phyloP scores from a whole-genome alignment of 2,113 vertebrate species.

The Hucho hucho region DNA sequence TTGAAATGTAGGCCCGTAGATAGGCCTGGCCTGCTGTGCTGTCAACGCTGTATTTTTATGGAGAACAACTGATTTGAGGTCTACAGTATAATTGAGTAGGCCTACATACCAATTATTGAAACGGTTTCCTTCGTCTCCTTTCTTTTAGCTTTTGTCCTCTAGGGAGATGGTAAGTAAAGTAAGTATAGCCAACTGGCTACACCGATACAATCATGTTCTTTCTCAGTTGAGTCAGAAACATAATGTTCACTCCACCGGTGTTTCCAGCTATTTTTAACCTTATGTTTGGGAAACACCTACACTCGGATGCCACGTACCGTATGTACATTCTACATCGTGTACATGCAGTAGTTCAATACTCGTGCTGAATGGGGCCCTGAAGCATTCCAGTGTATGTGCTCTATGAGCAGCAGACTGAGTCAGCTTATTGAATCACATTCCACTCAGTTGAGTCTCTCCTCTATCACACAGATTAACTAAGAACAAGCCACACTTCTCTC shows the following conservation, averaged over 20 bases:
- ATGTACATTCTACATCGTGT: too few relatives aligned
- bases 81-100: too few relatives aligned
- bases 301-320: neutral
- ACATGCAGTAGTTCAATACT: too few relatives aligned
- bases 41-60: neutral
- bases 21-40: neutral
- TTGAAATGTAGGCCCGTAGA: neutral
- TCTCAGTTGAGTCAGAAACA: neutral
- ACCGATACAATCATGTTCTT: neutral
- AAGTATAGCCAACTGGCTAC: neutral
- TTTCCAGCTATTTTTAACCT: neutral
- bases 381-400: neutral
- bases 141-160: neutral
- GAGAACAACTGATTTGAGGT: too few relatives aligned
- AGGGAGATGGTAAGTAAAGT: neutral
- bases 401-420: neutral
- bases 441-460: constrained; percentile 9
- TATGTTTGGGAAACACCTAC: neutral
- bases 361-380: neutral
- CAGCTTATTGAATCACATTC: constrained; percentile 18
- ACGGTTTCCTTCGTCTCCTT: neutral
- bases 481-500: constrained; percentile 8
- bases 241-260: neutral
- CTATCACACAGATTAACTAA: constrained; percentile 6
- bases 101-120: neutral